phyloP scores from a whole-genome alignment of 2,797 vertebrate species.

The Premnoplex brunnescens region DNA sequence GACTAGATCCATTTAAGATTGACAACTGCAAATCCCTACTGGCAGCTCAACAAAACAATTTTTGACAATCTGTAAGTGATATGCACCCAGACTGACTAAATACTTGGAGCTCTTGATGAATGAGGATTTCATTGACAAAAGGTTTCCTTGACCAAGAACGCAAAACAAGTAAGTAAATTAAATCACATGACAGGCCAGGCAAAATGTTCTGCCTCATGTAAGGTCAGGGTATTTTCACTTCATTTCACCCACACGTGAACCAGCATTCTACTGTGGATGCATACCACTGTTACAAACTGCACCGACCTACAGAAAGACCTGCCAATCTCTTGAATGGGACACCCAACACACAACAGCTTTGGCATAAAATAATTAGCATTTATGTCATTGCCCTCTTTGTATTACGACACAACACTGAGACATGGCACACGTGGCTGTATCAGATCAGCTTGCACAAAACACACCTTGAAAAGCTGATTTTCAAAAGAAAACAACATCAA shows the following conservation, averaged over 20 bases:
- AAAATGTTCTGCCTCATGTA: background rate
- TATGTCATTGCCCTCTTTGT: background rate
- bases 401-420: background rate
- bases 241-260: background rate
- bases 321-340: background rate
- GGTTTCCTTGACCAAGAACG: background rate
- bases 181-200: background rate
- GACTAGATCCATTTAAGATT: background rate
- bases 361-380: background rate
- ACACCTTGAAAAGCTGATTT: background rate
- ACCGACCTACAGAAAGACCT: background rate
- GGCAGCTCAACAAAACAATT: background rate
- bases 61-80: background rate
- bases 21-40: background rate
- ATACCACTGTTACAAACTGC: background rate
- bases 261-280: background rate
- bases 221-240: background rate
- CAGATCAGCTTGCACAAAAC: background rate
- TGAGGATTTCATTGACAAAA: rapidly evolving
- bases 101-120: background rate
- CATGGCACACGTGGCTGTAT: background rate
- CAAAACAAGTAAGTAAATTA: background rate
- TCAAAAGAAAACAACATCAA: background rate
- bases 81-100: background rate
- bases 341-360: background rate